phyloP scores from a whole-genome alignment of 2,888 invertebrate genomes.

The Helicoverpa assulta region DNA sequence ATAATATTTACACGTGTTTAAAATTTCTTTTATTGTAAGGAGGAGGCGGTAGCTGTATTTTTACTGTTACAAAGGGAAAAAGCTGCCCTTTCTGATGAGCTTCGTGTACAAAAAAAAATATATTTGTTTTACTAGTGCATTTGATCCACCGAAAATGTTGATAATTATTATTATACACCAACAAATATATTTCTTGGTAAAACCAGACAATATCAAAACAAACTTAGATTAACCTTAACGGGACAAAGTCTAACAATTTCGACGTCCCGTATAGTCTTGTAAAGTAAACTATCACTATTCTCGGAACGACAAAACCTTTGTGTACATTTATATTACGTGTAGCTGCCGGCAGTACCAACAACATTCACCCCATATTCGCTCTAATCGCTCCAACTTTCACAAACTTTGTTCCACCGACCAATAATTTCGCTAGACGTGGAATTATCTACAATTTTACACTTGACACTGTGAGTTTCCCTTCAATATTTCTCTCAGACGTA shows the following conservation, averaged over 20 bases:
- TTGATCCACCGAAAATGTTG: no score
- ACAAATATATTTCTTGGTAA: neutral
- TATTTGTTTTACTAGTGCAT: no score
- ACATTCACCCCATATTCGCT: conserved; percentile 49
- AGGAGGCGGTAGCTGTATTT: neutral
- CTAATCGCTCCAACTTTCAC: conserved; percentile 44
- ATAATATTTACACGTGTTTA: conserved; percentile 42
- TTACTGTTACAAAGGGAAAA: neutral
- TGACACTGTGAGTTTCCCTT: conserved; percentile 54
- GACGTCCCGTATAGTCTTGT: neutral
- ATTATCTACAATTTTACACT: conserved; percentile 60
- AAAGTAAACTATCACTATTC: conserved; percentile 19
- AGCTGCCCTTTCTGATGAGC: neutral
- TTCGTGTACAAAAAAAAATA: neutral
- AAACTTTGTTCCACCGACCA: conserved; percentile 30
- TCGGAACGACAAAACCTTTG: conserved; percentile 8
- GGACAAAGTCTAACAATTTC: neutral
- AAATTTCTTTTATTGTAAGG: neutral
- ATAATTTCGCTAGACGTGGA: conserved; percentile 27
- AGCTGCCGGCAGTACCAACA: conserved; percentile 22
- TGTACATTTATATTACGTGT: conserved; percentile 10
- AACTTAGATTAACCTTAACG: neutral
- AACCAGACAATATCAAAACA: neutral
- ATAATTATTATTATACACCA: no score
- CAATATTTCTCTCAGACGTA: conserved; percentile 69